Base-by-base conservation (phyloP, 2,113 vertebrate genomes). In the Sterrhoptilus dennistouni region DNA sequence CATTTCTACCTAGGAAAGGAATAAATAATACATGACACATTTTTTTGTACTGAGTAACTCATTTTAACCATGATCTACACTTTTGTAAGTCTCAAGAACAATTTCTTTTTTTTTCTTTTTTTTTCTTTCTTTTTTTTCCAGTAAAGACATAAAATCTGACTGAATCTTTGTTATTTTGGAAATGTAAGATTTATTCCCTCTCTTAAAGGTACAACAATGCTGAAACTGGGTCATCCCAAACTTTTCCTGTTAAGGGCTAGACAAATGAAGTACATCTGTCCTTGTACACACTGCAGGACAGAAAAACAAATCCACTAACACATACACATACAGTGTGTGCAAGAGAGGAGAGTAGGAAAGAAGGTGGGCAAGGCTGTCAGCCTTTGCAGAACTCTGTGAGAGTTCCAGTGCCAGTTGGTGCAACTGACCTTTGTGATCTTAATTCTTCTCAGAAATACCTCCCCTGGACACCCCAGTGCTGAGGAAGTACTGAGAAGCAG, bases 161-260 rank as follows among this genome's bases (percentile, higher is more conserved):
- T 38, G 52, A 68, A 47, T 56, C 54, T 71, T 83, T 83, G 38
- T 59, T 94, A 63, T 63, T 81, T 89, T 83, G 35, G 47, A 94
- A 89, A 83, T 6, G 1, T 60, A 77, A 44, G n/a, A 44, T 83
- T 79, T 89, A 81, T 63, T 81, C 47, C 25, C 38, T 82, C 42
- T 89, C 4, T 57, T 69, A 59, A 36, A 77, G 42, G 36, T 72
- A 36, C 4, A 11, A 44, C 35, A 75, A 23, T 36, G 56, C 40
- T 89, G 74, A 91, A 95, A 87, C 57, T 44, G 59, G 68, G 77
- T 79, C 50, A 59, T 49, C 33, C 42, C 53, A 93, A 64, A 82
- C 52, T 71, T 91, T 71, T 72, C 64, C 12, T 14, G 19, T 52
- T 59, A 69, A 76, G 80, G 24, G 28, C 61, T 68, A 14, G 65